These are phyloP conservation scores for Synanceia verrucosa DNA, from an alignment of 2,797 vertebrate species.

Conservation along the genomic window DNA sequence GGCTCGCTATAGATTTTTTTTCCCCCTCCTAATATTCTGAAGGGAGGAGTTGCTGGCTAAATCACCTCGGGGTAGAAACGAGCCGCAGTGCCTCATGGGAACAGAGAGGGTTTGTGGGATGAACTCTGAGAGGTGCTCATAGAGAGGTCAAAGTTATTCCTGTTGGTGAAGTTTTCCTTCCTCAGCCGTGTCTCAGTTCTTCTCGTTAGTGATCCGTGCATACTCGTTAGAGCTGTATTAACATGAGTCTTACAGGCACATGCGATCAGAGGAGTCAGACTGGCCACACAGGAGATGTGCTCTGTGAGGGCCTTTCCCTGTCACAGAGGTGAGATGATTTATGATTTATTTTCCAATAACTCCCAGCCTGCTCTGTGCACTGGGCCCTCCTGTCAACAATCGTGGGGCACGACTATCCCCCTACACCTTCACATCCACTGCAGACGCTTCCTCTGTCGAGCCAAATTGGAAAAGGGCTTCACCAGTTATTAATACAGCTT, in stretches of 20 bases:
- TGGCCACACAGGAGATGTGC: constrained; percentile 73
- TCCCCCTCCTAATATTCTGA: constrained; percentile 22
- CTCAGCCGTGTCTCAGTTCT: constrained; percentile 44
- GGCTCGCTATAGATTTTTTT: constrained; percentile 43
- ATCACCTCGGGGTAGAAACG: constrained; percentile 68
- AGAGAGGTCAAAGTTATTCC: constrained; percentile 69
- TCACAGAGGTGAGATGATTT: constrained; percentile 81
- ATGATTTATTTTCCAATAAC: constrained; percentile 85
- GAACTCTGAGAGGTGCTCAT: constrained; percentile 61
- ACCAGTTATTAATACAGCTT: constrained; percentile 53
- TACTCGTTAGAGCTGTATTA: constrained; percentile 73
- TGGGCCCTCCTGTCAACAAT: constrained; percentile 75
- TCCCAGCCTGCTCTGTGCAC: constrained; percentile 72
- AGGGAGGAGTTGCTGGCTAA: constrained; percentile 64
- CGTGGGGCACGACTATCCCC: constrained; percentile 43
- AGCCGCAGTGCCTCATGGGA: constrained; percentile 56
- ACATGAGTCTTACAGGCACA: constrained; percentile 62
- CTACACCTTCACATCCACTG: constrained; percentile 38
- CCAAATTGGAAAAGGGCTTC: constrained; percentile 50
- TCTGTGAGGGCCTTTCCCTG: constrained; percentile 71
- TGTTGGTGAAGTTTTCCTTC: constrained; percentile 54
- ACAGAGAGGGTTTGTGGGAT: constrained; percentile 42
- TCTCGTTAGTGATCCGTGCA: constrained; percentile 70
- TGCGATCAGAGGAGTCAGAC: constrained; percentile 61
- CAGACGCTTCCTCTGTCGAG: constrained; percentile 24